phyloP scores from a whole-genome alignment of 2,113 vertebrate species.

The Hipposideros armiger region DNA sequence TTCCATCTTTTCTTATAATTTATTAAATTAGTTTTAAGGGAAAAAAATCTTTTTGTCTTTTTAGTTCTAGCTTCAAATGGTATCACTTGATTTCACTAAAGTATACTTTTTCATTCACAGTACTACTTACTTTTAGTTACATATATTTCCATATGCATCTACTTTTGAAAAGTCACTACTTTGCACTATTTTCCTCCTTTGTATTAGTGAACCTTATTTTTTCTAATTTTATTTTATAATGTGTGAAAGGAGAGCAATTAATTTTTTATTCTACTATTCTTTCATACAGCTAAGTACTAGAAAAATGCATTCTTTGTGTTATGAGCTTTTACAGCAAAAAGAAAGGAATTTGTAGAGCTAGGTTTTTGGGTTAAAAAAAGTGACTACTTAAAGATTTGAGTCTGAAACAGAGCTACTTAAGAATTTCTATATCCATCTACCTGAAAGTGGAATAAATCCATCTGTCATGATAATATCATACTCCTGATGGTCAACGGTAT shows the following conservation, averaged over 20 bases:
- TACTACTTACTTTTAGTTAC: neutral
- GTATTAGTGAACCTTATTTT: neutral
- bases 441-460: neutral
- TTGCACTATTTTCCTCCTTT: neutral
- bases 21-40: neutral
- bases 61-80: neutral
- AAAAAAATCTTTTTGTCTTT: neutral
- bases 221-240: constrained; percentile 9
- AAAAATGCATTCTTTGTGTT: constrained; percentile 21
- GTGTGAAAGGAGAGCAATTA: neutral
- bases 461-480: neutral
- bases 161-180: neutral
- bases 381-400: neutral
- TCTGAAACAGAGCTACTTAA: neutral
- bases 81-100: constrained; percentile 10
- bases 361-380: neutral
- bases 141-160: neutral
- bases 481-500: neutral
- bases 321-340: neutral
- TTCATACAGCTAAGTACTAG: neutral
- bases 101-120: neutral
- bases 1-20: constrained; percentile 17
- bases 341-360: neutral
- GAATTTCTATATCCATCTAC: constrained; percentile 32
- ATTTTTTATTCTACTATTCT: neutral